These are phyloP conservation scores for Patiria miniata DNA, from an alignment of 35 echinoderm and acorn worm species.

Conservation along the genomic window DNA sequence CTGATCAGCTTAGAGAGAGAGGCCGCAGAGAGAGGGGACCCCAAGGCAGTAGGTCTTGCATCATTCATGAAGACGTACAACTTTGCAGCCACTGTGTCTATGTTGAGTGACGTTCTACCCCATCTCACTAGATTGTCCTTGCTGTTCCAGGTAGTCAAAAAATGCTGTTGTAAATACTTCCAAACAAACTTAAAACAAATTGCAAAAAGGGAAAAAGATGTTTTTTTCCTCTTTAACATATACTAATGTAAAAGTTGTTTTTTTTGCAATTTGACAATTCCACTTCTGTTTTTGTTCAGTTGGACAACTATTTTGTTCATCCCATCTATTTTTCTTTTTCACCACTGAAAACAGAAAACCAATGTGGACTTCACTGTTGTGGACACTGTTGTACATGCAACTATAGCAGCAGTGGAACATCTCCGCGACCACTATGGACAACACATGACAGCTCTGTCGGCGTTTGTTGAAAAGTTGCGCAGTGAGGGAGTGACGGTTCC, in stretches of 20 bases:
- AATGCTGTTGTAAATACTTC: no score
- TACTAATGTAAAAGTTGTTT: no score
- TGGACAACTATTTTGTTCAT: no score
- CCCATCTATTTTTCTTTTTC: background rate
- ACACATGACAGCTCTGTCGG: background rate
- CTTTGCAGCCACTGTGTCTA: background rate
- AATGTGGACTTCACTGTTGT: background rate
- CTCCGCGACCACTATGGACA: background rate
- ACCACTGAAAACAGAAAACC: background rate
- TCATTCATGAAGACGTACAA: background rate
- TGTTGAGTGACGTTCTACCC: conserved; percentile 1
- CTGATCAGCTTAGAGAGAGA: conserved; percentile 19
- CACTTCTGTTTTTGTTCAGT: no score
- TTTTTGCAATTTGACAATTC: no score
- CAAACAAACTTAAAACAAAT: no score
- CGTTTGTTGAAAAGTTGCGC: background rate
- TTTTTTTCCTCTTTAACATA: no score
- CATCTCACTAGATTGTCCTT: background rate
- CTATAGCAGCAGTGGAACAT: background rate
- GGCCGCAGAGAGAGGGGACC: conserved; percentile 1
- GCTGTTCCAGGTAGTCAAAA: background rate
- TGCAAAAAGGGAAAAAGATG: no score
- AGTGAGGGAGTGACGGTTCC: background rate
- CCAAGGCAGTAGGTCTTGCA: conserved; percentile 3
- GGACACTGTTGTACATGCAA: background rate